Evolutionary conservation across 2,113 vertebrate species (phyloP).

Genomic region (Vimba vimba): DNA sequence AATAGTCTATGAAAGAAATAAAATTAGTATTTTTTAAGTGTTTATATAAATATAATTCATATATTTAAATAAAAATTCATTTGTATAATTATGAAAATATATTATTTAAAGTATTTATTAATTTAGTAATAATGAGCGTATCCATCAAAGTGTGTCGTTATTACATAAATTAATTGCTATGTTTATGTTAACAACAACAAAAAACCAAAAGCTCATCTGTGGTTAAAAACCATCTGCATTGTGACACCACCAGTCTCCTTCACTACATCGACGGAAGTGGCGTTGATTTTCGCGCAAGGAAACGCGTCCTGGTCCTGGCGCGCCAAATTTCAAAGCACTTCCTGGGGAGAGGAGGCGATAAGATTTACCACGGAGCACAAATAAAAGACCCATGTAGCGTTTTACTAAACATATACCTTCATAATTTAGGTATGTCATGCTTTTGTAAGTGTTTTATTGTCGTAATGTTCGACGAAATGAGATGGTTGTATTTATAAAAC

Average conservation of each 20-base stretch:
- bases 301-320: constrained; percentile 68
- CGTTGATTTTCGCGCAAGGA: constrained; percentile 63
- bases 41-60: too few relatives aligned
- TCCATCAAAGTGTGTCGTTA: background rate
- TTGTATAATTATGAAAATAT: too few relatives aligned
- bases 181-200: background rate
- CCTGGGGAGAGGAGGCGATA: constrained; percentile 63
- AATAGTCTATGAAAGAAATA: too few relatives aligned
- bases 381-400: background rate
- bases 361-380: constrained; percentile 30
- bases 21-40: too few relatives aligned
- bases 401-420: background rate
- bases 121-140: too few relatives aligned
- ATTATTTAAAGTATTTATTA: too few relatives aligned
- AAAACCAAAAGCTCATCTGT: too few relatives aligned
- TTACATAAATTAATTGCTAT: background rate
- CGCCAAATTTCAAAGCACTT: constrained; percentile 88
- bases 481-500: background rate
- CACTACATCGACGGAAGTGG: constrained; percentile 65
- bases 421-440: constrained; percentile 25
- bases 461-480: background rate
- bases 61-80: too few relatives aligned
- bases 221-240: background rate
- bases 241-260: background rate
- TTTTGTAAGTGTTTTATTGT: background rate